Evolutionary conservation across 2,888 invertebrate species (phyloP).

Genomic region (Machimus rusticus): DNA sequence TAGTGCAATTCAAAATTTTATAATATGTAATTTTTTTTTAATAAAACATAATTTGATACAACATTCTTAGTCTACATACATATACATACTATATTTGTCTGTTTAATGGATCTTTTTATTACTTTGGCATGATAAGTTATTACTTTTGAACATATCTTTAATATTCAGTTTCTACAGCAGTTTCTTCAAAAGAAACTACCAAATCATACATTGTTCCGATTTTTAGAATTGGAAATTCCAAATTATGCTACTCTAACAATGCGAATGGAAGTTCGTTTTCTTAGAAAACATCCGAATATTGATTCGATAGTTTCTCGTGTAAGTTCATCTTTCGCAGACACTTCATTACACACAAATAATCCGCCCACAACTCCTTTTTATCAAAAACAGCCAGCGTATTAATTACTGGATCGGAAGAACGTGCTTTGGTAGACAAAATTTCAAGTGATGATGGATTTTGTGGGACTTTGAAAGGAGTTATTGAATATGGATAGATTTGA

Average conservation of each 20-base stretch:
- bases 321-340: neutral
- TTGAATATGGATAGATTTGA: neutral
- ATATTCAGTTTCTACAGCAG: neutral
- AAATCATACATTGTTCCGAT: neutral
- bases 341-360: neutral
- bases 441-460: neutral
- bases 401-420: neutral
- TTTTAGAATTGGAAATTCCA: neutral
- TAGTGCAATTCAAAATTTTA: too few species aligned
- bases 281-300: neutral
- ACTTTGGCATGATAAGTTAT: too few species aligned
- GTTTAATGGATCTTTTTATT: too few species aligned
- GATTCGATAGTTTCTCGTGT: neutral
- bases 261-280: neutral
- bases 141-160: neutral
- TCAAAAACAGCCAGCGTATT: neutral
- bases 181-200: neutral
- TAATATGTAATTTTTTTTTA: too few species aligned
- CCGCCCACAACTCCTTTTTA: neutral
- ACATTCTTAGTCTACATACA: too few species aligned
- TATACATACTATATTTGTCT: too few species aligned
- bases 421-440: neutral
- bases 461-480: neutral
- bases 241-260: neutral
- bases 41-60: too few species aligned